phyloP scores from a whole-genome alignment of 2,113 vertebrate species.

The Otocyon megalotis region DNA sequence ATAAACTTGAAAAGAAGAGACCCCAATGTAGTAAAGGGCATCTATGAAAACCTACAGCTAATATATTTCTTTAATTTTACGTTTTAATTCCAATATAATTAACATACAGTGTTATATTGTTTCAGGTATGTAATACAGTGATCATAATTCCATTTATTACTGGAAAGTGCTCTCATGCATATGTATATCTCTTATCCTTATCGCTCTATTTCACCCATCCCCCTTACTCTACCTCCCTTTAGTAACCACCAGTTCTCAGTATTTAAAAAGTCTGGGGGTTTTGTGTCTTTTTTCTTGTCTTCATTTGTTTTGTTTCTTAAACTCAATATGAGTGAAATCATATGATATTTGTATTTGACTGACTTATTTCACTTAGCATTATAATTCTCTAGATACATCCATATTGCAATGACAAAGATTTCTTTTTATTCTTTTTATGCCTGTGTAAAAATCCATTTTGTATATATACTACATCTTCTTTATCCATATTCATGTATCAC shows the following conservation, averaged over 20 bases:
- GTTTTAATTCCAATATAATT: not conserved
- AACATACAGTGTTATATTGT: not conserved
- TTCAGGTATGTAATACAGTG: not conserved
- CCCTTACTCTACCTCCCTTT: not conserved
- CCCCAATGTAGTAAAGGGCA: not conserved
- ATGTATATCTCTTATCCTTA: not conserved
- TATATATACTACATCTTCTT: not conserved
- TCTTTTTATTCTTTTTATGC: not conserved
- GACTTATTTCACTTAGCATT: not conserved
- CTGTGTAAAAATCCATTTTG: not conserved
- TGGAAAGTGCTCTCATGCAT: not conserved
- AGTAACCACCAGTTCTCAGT: not conserved
- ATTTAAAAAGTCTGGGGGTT: not conserved
- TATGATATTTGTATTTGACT: not conserved
- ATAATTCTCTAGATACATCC: not conserved
- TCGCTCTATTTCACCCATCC: not conserved
- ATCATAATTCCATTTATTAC: not conserved
- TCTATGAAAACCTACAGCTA: not conserved
- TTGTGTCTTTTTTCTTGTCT: not conserved
- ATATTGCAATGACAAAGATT: not conserved
- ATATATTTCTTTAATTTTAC: not conserved
- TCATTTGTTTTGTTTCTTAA: not conserved
- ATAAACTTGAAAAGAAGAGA: conserved; percentile 14
- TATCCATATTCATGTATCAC: not conserved
- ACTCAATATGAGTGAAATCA: not conserved